phyloP scores from a whole-genome alignment of 2,113 vertebrate species.

The Poecile atricapillus region DNA sequence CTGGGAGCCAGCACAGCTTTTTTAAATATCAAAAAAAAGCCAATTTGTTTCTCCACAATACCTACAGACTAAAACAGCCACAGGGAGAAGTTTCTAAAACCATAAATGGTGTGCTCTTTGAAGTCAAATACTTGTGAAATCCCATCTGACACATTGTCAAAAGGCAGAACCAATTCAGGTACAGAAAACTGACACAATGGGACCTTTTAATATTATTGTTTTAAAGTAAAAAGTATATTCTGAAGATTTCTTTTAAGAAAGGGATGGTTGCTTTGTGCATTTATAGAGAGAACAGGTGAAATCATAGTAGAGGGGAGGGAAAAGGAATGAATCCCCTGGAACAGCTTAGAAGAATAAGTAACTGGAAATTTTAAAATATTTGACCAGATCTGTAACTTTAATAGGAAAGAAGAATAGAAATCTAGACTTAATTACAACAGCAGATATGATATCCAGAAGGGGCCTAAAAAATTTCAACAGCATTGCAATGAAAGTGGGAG shows the following conservation, averaged over 20 bases:
- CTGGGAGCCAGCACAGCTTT: not conserved
- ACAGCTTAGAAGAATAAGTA: not conserved
- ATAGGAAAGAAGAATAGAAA: not conserved
- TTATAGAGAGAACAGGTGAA: not conserved
- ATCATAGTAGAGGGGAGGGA: not conserved
- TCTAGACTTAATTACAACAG: not conserved
- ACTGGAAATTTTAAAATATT: not conserved
- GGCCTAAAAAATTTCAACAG: not conserved
- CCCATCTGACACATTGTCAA: not conserved
- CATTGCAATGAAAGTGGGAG: not conserved
- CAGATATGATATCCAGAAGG: not conserved
- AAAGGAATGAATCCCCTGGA: not conserved
- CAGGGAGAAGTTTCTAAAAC: not conserved
- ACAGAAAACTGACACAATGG: not conserved
- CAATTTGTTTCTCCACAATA: not conserved
- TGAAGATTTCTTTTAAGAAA: not conserved
- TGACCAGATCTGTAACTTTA: not conserved
- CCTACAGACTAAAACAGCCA: not conserved
- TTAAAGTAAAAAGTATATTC: not conserved
- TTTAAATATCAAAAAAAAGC: not conserved
- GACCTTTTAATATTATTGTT: not conserved
- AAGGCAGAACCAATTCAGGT: not conserved
- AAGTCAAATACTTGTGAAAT: conserved; percentile 24
- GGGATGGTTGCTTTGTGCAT: not conserved
- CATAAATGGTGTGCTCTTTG: not conserved